Base-by-base conservation (phyloP, 1,140 invertebrate species). In the Listronotus bonariensis region DNA sequence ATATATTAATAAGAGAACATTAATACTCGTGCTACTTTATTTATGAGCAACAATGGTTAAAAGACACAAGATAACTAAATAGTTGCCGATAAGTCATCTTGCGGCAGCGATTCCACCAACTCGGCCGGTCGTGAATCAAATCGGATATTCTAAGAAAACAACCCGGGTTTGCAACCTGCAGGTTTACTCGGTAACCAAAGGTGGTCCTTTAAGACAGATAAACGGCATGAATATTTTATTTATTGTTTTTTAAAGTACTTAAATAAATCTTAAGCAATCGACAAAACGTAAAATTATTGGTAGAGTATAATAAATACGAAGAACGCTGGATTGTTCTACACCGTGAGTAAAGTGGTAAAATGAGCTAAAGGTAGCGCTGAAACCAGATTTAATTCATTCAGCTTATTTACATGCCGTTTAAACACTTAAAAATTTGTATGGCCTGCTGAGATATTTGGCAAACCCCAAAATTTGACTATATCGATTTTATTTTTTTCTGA, bases 61-160 rank as follows among this genome's bases (percentile, higher is more conserved):
- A 58, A 11, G 43, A 58, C 55, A 58, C 43, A 58, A 48, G 12
- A 48, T 58, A 58, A 45, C 56, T 58, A 58, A 58, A 58, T 58
- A 58, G 56, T 38, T 15, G 56, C 56, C 56, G 56, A 58, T 58
- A 58, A 58, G 56, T 58, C 56, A 58, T 58, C 56, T 58, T 43
- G 56, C 34, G 56, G 56, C 56, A 58, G 56, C 56, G 56, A 58
- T 32, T 58, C 56, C 17, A 40, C 36, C 15, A 36, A 54, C 17
- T 54, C 51, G 51, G 56, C 18, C 18, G 56, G 56, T 58, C 56
- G 56, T 58, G 56, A 32, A 58, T 58, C 56, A 58, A 58, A 58
- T 58, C 56, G 56, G 36, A 46, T 58, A 45, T 58, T 58, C 56
- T 45, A 45, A 58, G 56, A 58, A 58, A 58, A 58, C 56, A 58